Base-by-base conservation (phyloP, 2,113 vertebrate species). In the Scytalopus superciliaris region DNA sequence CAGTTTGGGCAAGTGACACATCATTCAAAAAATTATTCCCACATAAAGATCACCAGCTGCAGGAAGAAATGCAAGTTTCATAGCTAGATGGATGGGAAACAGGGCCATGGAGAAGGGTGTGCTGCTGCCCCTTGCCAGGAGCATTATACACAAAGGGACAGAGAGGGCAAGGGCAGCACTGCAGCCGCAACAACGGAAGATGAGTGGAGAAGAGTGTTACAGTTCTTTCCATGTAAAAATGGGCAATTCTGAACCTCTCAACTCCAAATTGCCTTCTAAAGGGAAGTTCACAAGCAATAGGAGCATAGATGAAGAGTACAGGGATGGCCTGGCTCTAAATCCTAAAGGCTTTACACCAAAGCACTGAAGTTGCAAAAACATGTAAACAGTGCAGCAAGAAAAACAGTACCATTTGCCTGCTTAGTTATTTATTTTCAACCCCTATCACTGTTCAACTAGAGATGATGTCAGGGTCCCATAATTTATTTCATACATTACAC, bases 141-240 rank as follows among this genome's bases (percentile, higher is more conserved):
- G 27, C 7, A 19, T n/a, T n/a, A 23, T 17, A 72, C 19, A 27
- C 40, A 37, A 76, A 73, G 42, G 37, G 17, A 76, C 45, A 74
- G 14, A 74, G 23, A 42, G 18, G 52, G 70, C 45, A 74, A 63
- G 77, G 24, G 79, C 85, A 67, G 67, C 47, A 47, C 18, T 0
- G 2, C 1, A 12, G 25, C 40, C 2, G 0, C 56, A 53, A 14
- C 0, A 1, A 60, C 14, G 9, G 24, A 19, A 72, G 33, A 14
- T 3, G 5, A 35, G 59, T 49, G 27, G 40, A 72, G 15, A 68
- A 69, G 49, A 19, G 24, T 22, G 21, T 42, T 35, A 45, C 0
- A 2, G 86, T 17, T 59, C 55, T 39, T 17, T 55, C 30, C 10
- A 1, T 24, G 31, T 22, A 84, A 52, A 40, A 82, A 73, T 2